phyloP scores from a whole-genome alignment of 2,888 invertebrate genomes.

The Chloromyia formosa region DNA sequence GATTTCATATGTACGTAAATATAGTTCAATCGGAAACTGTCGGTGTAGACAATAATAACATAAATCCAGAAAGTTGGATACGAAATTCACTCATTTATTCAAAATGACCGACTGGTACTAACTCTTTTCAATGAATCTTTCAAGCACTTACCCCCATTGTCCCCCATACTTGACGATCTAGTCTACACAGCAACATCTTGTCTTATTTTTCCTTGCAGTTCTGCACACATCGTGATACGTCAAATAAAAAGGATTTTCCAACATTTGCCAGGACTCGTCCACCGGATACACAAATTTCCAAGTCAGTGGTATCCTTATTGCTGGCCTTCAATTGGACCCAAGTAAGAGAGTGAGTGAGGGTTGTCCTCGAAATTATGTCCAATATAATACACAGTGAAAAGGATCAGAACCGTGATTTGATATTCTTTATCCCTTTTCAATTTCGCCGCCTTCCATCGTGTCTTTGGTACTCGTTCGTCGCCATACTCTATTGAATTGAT shows the following conservation, averaged over 20 bases:
- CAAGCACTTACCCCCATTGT: no score
- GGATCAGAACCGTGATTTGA: conserved; percentile 10
- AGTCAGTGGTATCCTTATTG: conserved; percentile 87
- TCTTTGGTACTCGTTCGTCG: not conserved
- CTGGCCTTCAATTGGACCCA: conserved; percentile 89
- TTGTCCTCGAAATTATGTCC: conserved; percentile 11
- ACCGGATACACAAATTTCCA: conserved; percentile 92
- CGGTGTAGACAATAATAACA: no score
- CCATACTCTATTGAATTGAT: not conserved
- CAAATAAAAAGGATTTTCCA: conserved; percentile 86
- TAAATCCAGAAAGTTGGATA: not conserved
- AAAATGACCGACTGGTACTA: not conserved
- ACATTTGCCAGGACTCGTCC: conserved; percentile 93
- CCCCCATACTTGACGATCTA: not conserved
- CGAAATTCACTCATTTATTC: not conserved
- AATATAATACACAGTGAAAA: not conserved
- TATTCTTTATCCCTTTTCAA: conserved; percentile 18
- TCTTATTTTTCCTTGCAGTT: conserved; percentile 71
- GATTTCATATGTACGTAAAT: conserved; percentile 90
- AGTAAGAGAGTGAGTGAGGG: conserved; percentile 65
- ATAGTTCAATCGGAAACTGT: no score
- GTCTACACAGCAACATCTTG: not conserved
- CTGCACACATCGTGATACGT: conserved; percentile 88
- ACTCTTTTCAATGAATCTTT: not conserved
- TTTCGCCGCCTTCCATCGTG: not conserved